Conservation (phyloP, 2,113 vertebrate genomes). For the Strix aluco region DNA sequence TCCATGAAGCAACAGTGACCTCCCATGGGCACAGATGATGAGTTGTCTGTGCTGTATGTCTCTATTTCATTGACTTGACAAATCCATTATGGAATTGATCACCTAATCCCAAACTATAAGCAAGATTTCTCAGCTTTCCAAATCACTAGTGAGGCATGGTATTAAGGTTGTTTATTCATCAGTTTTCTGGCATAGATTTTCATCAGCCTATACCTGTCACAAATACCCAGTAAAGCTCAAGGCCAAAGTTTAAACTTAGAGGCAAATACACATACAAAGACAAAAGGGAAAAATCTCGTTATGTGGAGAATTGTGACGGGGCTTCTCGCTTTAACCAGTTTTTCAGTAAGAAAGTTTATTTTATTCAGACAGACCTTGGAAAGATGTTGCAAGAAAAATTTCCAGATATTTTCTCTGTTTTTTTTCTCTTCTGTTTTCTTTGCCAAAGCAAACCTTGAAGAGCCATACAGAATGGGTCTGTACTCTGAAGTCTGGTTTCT, state of each 20-base stretch:
- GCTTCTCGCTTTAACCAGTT: not conserved
- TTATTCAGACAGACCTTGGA: not conserved
- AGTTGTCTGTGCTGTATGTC: fast-evolving
- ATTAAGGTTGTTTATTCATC: not conserved
- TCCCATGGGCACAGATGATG: not conserved
- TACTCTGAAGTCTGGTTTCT: not conserved
- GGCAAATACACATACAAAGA: too few relatives aligned
- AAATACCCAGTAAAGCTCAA: not conserved
- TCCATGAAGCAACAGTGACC: conserved; percentile 50
- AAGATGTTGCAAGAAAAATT: not conserved
- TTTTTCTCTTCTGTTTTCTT: not conserved
- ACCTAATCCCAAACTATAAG: not conserved
- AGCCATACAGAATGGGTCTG: not conserved
- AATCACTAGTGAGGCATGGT: fast-evolving
- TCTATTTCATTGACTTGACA: fast-evolving
- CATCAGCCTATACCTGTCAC: not conserved
- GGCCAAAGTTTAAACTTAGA: not conserved
- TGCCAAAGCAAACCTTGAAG: not conserved
- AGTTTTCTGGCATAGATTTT: not conserved
- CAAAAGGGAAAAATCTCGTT: not conserved
- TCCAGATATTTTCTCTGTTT: not conserved
- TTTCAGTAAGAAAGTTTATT: not conserved
- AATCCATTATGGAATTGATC: not conserved
- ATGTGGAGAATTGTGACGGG: not conserved
- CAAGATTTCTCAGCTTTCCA: not conserved